Base-by-base conservation (phyloP, 2,113 vertebrate genomes). In the Meriones unguiculatus region DNA sequence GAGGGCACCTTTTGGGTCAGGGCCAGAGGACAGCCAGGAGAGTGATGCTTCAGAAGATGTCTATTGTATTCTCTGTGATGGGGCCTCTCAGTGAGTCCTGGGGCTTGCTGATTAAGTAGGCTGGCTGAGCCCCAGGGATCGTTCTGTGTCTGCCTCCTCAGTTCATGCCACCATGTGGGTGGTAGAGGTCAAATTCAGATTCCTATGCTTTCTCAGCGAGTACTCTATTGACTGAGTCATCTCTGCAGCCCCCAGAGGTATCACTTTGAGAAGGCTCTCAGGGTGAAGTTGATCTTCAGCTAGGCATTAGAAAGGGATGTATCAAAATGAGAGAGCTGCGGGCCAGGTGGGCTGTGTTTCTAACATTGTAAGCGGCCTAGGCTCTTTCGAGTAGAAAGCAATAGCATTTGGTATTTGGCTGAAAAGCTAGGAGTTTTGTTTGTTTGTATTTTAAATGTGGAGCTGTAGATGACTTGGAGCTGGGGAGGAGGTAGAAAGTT, bases 371-470 rank as follows among this genome's bases (percentile, higher is more conserved):
- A 85, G n/a, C 76, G 90, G 17, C 41, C 30, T 18, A 24, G 64
- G 62, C 24, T 87, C 11, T 91, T 94, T 64, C 54, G 73, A 92
- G 50, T 35, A 88, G 88, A 94, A 93, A 54, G 32, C 24, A 11
- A 87, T 91, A 75, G 84, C 64, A 88, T 76, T 93, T 93, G 70
- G 2, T 67, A 30, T 81, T 52, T 87, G 62, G 11, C 0, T 41
- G 75, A 87, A 94, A 59, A 77, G 18, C 62, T 93, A 92, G 82
- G 70, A 57, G 2, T 7, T 15, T 32, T n/a, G 38, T 70, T n/a
- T 91, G 50, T 72, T 38, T 84, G 41, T 15, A 54, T 57, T 57
- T 57, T 57, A 67, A 18, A 35, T 11, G 62, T 28, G 41, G 52
- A 92, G 12, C 57, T 38, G 0, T 18, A 46, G 84, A 82, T 62